Evolutionary conservation across 2,113 vertebrate genomes (phyloP), one percentile per base, ranked within the genome.

Genomic region (Nipponia nippon): DNA sequence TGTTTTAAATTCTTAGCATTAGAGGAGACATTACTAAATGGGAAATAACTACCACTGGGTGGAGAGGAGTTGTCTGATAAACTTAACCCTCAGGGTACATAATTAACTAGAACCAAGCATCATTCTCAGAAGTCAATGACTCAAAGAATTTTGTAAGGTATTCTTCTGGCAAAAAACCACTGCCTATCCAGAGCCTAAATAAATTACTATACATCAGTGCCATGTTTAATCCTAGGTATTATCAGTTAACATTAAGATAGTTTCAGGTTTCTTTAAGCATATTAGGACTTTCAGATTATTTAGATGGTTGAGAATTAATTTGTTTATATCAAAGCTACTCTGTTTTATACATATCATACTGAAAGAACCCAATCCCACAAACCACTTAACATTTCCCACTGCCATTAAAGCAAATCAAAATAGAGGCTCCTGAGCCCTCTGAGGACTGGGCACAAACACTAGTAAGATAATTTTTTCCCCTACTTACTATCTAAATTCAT

Each of bases 361-460:
- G 44, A 81, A 84, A 69, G 9, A 80, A 89, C 66, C 27, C 11
- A 77, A 4, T 75, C 63, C 38, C 10, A 2, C 19, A 81, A 50
- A 81, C 15, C 50, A 87, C 32, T 92, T 89, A 91, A 59, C 13
- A 87, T 67, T 13, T 94, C 83, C 47, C 52, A 50, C 22, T 94
- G 55, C 29, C 73, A 76, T 91, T 91, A 87, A 75, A 94, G 21
- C 7, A 94, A 93, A 94, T 52, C 21, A 91, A 67, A 95, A 84
- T 2, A 55, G 26, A 82, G 36, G 32, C 14, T 87, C 8, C 76
- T 89, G 63, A 82, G 52, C 36, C 56, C 69, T 76, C 44, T 23
- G 29, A 93, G 52, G 44, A 76, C 32, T 36, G 66, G 69, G 32
- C 23, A 82, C 7, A 53, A 89, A 78, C 42, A 82, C 18, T 40